Base-by-base conservation (phyloP, 2,797 vertebrate species). In the Leptatherina wallacei region DNA sequence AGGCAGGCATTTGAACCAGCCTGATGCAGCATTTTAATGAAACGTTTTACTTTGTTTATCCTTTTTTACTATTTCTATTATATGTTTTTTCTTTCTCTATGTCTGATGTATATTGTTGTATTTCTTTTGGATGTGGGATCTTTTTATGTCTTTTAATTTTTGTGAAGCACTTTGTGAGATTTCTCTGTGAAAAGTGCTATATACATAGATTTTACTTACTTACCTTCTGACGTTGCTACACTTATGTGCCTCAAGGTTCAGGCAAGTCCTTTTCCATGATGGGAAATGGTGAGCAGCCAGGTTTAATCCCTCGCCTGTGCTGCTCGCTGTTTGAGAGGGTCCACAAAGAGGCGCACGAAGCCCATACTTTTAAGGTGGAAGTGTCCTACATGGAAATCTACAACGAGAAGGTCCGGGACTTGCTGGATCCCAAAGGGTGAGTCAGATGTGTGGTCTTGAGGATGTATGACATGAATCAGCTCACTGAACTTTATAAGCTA, bases 211-310 rank as follows among this genome's bases (percentile, higher is more conserved):
- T 32, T 32, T 4, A 32, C 20, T 16, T 12, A 6, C 38, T 57
- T 6, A 42, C 40, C 18, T 33, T 54, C 6, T 69, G 4, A 16
- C 7, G 27, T n/a, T 24, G 13, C 61, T 49, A 18, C 3, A 38
- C 24, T 73, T 55, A 61, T 62, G 35, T 86, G 47, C 22, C 5
- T 75, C 18, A 89, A 99, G 98, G 98, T 89, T 99, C 98, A 40
- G 98, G 98, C 87, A 99, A 99, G 89, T 99, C 98, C 66, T 99
- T 98, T 93, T 99, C 98, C 70, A 99, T 99, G 98, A 99, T 99
- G 98, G 98, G 98, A 70, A 97, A 95, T 54, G 94, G 95, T 38
- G 97, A 99, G 69, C 96, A 98, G 92, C 95, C 97, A 20, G 98
- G 98, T 86, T 94, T 99, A 84, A 99, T 99, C 87, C 98, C 98